These are phyloP conservation scores for Gryon sp. DNA, from an alignment of 1,140 invertebrate species.

Conservation along the genomic window DNA sequence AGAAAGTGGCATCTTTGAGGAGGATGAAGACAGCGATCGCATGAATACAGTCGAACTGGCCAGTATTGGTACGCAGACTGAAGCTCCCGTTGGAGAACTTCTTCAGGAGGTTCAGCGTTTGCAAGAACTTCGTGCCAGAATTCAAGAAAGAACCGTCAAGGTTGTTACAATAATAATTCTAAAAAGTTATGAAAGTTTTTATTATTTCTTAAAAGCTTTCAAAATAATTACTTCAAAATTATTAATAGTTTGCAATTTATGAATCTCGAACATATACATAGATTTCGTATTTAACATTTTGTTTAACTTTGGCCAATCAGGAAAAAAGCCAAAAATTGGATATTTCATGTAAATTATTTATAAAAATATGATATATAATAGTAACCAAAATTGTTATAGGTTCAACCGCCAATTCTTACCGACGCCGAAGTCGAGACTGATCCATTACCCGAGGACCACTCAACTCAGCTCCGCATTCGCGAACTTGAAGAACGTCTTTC, in stretches of 20 bases:
- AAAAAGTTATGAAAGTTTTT: no score
- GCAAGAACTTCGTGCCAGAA: slow-evolving; percentile 71
- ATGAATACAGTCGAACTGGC: slow-evolving; percentile 63
- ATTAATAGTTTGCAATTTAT: no score
- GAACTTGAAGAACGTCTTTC: slow-evolving; percentile 68
- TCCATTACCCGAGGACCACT: slow-evolving; percentile 37
- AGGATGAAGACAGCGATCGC: slow-evolving; percentile 63
- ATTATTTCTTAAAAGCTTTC: no score
- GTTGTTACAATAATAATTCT: no score
- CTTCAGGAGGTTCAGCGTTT: slow-evolving; percentile 74
- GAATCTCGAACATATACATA: no score
- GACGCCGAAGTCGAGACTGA: slow-evolving; percentile 57
- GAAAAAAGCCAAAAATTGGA: no score
- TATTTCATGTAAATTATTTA: no score
- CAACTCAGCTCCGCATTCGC: slow-evolving; percentile 63
- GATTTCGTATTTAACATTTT: no score
- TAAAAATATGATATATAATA: no score
- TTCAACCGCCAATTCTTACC: slow-evolving; percentile 32
- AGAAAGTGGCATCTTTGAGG: slow-evolving; percentile 81
- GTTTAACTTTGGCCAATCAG: no score
- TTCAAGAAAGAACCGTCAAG: slow-evolving; percentile 73
- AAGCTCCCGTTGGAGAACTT: slow-evolving; percentile 72
- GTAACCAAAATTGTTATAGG: slow-evolving; percentile 2
- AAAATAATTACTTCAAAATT: no score
- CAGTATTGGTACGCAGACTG: slow-evolving; percentile 74